These are phyloP conservation scores for Embidobia sp. DNA, from an alignment of 2,888 invertebrate species.

Conservation along the genomic window DNA sequence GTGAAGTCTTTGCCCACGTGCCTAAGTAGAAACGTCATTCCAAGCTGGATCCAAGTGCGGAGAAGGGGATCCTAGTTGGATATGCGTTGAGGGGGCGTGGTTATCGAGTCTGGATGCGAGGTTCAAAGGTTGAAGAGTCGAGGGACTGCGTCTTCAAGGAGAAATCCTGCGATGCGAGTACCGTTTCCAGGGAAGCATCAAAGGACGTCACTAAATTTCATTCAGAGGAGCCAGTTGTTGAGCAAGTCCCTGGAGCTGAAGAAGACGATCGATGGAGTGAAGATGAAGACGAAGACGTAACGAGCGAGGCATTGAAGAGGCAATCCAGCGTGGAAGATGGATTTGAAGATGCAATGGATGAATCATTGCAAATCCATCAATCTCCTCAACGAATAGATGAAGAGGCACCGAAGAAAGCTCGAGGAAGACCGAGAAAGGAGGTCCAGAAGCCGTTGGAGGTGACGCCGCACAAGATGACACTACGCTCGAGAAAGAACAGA, in stretches of 20 bases:
- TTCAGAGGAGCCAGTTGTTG: neutral
- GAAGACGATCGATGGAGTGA: neutral
- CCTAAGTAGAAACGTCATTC: slow-evolving; percentile 37
- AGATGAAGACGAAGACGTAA: neutral
- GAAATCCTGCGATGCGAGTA: neutral
- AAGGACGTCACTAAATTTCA: neutral
- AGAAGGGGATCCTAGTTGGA: slow-evolving; percentile 50
- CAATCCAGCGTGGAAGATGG: neutral
- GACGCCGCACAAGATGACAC: slow-evolving; percentile 16
- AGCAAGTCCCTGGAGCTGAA: neutral
- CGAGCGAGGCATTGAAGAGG: neutral
- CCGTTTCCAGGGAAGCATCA: neutral
- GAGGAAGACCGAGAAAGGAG: slow-evolving; percentile 12
- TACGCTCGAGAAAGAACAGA: slow-evolving; percentile 5
- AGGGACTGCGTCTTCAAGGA: slow-evolving; percentile 44
- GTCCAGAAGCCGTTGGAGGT: neutral
- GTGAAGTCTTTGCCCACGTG: slow-evolving; percentile 43
- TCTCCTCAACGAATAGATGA: neutral
- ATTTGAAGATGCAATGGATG: neutral
- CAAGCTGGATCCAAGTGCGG: slow-evolving; percentile 46
- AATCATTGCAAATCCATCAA: neutral
- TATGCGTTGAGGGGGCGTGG: slow-evolving; percentile 50
- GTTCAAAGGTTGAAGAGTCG: slow-evolving; percentile 34
- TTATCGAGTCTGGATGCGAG: slow-evolving; percentile 56
- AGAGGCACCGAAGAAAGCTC: slow-evolving; percentile 6